phyloP scores from a whole-genome alignment of 2,888 invertebrate species.

The Nomada flava region DNA sequence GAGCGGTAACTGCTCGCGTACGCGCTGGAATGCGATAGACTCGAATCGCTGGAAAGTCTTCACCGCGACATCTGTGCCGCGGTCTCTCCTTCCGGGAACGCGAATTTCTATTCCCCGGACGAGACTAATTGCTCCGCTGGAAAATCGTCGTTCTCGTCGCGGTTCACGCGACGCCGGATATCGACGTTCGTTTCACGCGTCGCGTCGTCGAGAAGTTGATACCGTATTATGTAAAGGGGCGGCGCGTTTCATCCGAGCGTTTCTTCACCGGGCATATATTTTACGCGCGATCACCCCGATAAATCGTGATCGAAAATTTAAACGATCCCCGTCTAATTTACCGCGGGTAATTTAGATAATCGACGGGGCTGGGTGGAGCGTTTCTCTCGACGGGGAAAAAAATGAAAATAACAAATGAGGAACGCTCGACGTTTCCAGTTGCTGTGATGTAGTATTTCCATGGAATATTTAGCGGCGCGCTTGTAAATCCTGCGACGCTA shows the following conservation, averaged over 20 bases:
- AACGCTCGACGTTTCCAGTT: not conserved
- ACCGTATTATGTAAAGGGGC: slow-evolving; percentile 7
- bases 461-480: too few relatives aligned
- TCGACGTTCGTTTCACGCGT: slow-evolving; percentile 6
- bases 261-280: slow-evolving; percentile 12
- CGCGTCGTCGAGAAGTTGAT: not conserved
- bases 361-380: slow-evolving; percentile 7
- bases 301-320: slow-evolving; percentile 49
- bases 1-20: slow-evolving; percentile 52
- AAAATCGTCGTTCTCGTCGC: slow-evolving; percentile 16
- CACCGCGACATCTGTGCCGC: slow-evolving; percentile 46
- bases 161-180: not conserved
- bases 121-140: slow-evolving; percentile 46
- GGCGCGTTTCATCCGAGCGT: slow-evolving; percentile 44
- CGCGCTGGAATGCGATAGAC: slow-evolving; percentile 61
- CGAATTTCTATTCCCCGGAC: slow-evolving; percentile 66
- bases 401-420: not conserved
- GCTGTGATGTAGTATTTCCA: too few relatives aligned
- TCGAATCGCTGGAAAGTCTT: slow-evolving; percentile 56
- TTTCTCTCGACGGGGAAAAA: not conserved
- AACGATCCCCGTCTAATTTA: slow-evolving; percentile 39
- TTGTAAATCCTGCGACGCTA: too few relatives aligned
- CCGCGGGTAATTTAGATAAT: slow-evolving; percentile 42
- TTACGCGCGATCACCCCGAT: slow-evolving; percentile 26
- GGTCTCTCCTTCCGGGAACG: slow-evolving; percentile 59